These are phyloP conservation scores for Harmothoe impar DNA, from an alignment of 2,888 invertebrate genomes.

Conservation along the genomic window DNA sequence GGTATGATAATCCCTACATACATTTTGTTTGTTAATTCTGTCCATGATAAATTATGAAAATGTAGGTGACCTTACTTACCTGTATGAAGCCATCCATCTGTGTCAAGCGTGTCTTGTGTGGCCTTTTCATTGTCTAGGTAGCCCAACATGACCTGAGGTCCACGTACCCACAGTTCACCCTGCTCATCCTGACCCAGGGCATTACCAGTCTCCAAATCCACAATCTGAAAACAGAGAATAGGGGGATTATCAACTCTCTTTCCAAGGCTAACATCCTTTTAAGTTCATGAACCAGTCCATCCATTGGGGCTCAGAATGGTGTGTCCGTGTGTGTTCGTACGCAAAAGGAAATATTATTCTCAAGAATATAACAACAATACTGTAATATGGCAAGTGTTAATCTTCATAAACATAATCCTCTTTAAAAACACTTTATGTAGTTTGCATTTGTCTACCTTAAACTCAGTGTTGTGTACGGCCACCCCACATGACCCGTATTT, in stretches of 20 bases:
- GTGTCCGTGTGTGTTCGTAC: not conserved
- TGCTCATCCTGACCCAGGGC: slow-evolving; percentile 86
- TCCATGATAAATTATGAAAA: too few species aligned
- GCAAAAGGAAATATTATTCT: too few species aligned
- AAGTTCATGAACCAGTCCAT: not conserved
- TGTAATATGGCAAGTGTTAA: too few species aligned
- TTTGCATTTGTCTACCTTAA: slow-evolving; percentile 84
- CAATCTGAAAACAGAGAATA: slow-evolving; percentile 59
- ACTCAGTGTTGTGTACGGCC: slow-evolving; percentile 87
- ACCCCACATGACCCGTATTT: slow-evolving; percentile 89
- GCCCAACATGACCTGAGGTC: slow-evolving; percentile 91
- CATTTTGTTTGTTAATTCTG: too few species aligned
- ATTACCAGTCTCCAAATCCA: slow-evolving; percentile 84
- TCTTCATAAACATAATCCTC: too few species aligned
- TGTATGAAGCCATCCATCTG: slow-evolving; percentile 89
- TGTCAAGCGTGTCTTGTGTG: slow-evolving; percentile 87
- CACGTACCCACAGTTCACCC: slow-evolving; percentile 88
- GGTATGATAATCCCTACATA: too few species aligned
- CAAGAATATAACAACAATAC: too few species aligned
- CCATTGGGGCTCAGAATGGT: too few species aligned
- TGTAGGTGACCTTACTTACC: slow-evolving; percentile 88
- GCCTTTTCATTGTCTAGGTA: slow-evolving; percentile 90
- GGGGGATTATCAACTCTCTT: too few species aligned
- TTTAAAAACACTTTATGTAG: too few species aligned
- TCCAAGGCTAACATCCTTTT: not conserved